Percentiles rank a stretch among this genome's conserved stretches.
phyloP scores from a whole-genome alignment of 1,140 invertebrate species.

The Cephus cinctus region DNA sequence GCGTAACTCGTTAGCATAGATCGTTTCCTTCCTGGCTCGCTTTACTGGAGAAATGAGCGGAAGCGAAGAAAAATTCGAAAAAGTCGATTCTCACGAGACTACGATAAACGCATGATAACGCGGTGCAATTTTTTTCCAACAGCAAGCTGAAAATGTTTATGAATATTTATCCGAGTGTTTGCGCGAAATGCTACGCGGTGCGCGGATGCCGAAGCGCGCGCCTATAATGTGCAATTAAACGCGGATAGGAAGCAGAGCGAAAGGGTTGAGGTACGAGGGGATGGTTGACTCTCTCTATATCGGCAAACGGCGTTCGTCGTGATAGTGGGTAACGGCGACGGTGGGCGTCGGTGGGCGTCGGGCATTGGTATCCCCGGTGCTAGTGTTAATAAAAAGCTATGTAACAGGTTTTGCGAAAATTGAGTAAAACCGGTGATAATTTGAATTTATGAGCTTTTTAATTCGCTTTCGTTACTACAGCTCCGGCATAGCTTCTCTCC shows the following conservation, averaged over 20 bases:
- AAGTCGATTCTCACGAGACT: too few relatives aligned
- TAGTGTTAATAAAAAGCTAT: slow-evolving; percentile 45
- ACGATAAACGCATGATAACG: too few relatives aligned
- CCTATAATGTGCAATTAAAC: slow-evolving; percentile 46
- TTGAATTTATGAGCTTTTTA: slow-evolving; percentile 39
- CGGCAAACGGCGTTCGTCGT: too few relatives aligned
- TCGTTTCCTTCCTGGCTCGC: too few relatives aligned
- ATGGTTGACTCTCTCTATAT: too few relatives aligned
- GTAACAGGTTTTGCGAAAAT: slow-evolving; percentile 42
- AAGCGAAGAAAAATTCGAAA: too few relatives aligned
- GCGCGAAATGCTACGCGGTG: slow-evolving; percentile 12
- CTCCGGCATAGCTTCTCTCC: slow-evolving; percentile 17
- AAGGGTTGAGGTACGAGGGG: slow-evolving; percentile 5
- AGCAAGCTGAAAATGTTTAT: slow-evolving; percentile 33
- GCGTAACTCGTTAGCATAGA: too few relatives aligned
- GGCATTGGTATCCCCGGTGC: too few relatives aligned
- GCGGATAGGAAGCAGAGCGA: slow-evolving; percentile 5
- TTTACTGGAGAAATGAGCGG: too few relatives aligned
- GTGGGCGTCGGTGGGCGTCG: too few relatives aligned
- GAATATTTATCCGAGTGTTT: slow-evolving; percentile 38
- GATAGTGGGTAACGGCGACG: too few relatives aligned
- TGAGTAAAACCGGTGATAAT: slow-evolving; percentile 36
- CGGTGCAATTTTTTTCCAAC: too few relatives aligned
- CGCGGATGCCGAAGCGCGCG: slow-evolving; percentile 2
- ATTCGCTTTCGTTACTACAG: slow-evolving; percentile 23